phyloP scores from a whole-genome alignment of 2,888 invertebrate genomes.

The Xanthia togata region DNA sequence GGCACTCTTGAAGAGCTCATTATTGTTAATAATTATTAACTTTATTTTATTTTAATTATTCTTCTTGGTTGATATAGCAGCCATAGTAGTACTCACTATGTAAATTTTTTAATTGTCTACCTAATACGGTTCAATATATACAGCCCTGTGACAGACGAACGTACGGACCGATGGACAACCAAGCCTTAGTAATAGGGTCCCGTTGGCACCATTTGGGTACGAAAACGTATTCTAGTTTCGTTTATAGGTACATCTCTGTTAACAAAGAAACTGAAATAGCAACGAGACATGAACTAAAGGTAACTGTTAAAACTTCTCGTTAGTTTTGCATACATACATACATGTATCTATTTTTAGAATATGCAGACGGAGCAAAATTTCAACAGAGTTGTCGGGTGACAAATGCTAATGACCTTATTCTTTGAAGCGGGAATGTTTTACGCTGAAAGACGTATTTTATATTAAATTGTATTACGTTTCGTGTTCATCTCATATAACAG shows the following conservation, averaged over 20 bases:
- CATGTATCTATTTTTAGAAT: constrained; percentile 10
- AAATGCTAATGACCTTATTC: constrained; percentile 28
- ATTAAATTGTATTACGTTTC: neutral
- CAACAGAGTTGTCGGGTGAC: neutral
- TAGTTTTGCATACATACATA: neutral
- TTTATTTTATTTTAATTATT: no score
- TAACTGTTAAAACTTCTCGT: neutral
- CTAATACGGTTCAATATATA: no score
- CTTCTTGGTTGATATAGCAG: no score
- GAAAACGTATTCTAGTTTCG: neutral
- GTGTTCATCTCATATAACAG: neutral
- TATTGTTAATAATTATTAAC: no score
- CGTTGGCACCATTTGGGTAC: no score
- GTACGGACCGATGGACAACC: no score
- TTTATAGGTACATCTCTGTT: neutral
- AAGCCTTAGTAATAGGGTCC: no score
- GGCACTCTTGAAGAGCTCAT: no score
- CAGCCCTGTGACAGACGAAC: no score
- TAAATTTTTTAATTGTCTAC: no score
- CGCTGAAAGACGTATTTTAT: neutral
- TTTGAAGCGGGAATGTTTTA: constrained; percentile 5
- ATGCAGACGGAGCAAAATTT: constrained; percentile 10
- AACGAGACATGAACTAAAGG: neutral
- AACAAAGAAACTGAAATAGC: constrained; percentile 9
- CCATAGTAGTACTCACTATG: no score